A percentile compares a stretch with the other conserved stretches of the same genome.
These are phyloP conservation scores for Picathartes gymnocephalus DNA, from an alignment of 2,113 vertebrate genomes.

Conservation along the genomic window DNA sequence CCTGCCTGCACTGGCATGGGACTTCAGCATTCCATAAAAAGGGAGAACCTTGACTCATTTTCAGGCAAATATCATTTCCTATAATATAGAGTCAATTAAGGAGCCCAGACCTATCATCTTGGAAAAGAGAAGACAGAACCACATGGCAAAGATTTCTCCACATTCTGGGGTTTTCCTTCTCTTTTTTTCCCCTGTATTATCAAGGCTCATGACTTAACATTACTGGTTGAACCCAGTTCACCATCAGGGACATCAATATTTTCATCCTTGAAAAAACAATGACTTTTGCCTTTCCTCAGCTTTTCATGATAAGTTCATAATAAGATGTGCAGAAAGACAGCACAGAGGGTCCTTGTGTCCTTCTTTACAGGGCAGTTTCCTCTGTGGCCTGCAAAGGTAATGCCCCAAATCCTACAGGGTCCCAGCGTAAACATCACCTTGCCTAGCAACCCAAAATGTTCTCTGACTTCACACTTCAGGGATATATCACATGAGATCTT, in stretches of 20 bases:
- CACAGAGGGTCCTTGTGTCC: background rate
- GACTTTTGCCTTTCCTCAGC: background rate
- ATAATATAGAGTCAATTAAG: background rate
- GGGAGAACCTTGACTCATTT: background rate
- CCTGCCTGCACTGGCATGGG: accelerated
- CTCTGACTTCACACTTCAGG: background rate
- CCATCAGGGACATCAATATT: background rate
- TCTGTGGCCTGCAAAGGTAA: background rate
- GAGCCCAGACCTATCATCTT: background rate
- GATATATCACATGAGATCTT: accelerated
- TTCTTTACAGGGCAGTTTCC: background rate
- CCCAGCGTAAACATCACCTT: background rate
- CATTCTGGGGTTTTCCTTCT: background rate
- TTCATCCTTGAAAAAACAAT: background rate
- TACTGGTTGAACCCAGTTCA: background rate
- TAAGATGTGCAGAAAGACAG: background rate
- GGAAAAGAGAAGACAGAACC: background rate
- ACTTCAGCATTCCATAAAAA: background rate
- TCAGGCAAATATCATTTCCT: background rate
- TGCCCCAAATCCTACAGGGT: background rate
- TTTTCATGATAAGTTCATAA: background rate
- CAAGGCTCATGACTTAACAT: background rate
- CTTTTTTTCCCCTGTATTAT: background rate
- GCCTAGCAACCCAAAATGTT: background rate
- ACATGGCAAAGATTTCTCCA: background rate